Percentiles rank a stretch among this genome's conserved stretches.
Evolutionary conservation across 2,797 vertebrate genomes (phyloP).

Genomic region (Ctenopoma kingsleyae): DNA sequence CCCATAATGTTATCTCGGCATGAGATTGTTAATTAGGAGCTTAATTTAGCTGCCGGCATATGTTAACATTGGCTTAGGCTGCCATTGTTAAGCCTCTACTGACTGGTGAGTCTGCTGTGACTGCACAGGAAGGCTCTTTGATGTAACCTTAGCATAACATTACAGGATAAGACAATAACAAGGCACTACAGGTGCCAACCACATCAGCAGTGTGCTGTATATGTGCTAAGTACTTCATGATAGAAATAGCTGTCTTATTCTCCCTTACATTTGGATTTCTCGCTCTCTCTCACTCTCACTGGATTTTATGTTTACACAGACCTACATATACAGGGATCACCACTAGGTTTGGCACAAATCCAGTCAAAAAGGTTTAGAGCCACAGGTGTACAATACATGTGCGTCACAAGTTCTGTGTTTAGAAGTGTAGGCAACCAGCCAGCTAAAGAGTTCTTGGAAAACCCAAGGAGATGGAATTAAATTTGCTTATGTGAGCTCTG

Average conservation of each 20-base stretch:
- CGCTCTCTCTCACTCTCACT: conserved; percentile 8
- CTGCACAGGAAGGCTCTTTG: conserved; percentile 63
- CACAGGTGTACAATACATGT: conserved; percentile 74
- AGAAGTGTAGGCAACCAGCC: conserved; percentile 74
- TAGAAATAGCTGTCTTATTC: background rate
- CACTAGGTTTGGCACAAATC: conserved; percentile 51
- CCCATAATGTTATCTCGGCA: conserved; percentile 84
- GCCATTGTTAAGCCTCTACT: conserved; percentile 74
- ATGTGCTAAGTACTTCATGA: background rate
- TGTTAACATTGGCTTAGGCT: conserved; percentile 83
- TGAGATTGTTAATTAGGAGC: conserved; percentile 86
- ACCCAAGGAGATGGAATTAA: conserved; percentile 52
- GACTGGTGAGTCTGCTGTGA: conserved; percentile 64
- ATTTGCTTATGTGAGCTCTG: conserved; percentile 40
- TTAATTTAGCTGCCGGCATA: conserved; percentile 87
- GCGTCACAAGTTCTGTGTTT: conserved; percentile 75
- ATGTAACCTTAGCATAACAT: conserved; percentile 56
- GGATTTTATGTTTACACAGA: conserved; percentile 14
- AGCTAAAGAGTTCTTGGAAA: conserved; percentile 74
- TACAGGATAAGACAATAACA: conserved; percentile 44
- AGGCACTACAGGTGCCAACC: conserved; percentile 2
- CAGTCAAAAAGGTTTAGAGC: conserved; percentile 58
- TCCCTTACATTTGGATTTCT: conserved; percentile 7
- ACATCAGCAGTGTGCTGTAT: conserved; percentile 8
- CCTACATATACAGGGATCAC: conserved; percentile 41